Evolutionary conservation across 2,888 invertebrate genomes (phyloP), one percentile per base, ranked within the genome.

Genomic region (Drosophila paracracens): DNA sequence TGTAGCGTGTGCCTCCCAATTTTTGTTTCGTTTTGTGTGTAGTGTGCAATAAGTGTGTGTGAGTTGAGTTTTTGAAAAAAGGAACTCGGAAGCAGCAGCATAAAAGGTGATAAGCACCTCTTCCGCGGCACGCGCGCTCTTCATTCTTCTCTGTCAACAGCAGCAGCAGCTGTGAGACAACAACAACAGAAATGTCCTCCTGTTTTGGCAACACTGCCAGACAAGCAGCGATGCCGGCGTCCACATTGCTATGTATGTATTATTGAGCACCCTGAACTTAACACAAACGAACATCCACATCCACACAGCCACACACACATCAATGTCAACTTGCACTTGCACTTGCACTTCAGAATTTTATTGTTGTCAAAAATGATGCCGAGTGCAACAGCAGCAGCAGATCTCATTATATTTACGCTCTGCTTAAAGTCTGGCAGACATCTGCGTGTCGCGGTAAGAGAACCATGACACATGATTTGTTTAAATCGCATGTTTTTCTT

Each of bases 181-280:
- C 68, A 31, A 61, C 76, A 35, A 21, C 58, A 40, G 54, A 53
- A 71, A 79, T 78, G 79, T 78, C 78, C 63, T 66, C 78, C 8
- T 50, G 59, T 58, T 78, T 78, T 72, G 68, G 78, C 64, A 70
- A 57, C 62, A 48, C 56, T 50, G 48, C 35, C 58, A 68, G 62
- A 25, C 76, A 76, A 61, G 33, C 73, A 35, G 46, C 61, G 59
- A 38, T 67, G 62, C 43, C 73, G 56, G 40, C 65, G 60, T 35
- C 78, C 50, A 68, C 65, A 63, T 43, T 72, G 62, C 68, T 75
- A 76, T 72, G 78, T 79, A 79, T 63, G 78, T 79, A 78, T 78
- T 62, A 54, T 21, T 25, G 36, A 66, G 67, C 73, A 76, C 72
- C 59, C 72, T 72, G 60, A 57, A 72, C 57, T 71, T 63, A 76